phyloP scores from a whole-genome alignment of 2,113 vertebrate species.

The Excalfactoria chinensis region DNA sequence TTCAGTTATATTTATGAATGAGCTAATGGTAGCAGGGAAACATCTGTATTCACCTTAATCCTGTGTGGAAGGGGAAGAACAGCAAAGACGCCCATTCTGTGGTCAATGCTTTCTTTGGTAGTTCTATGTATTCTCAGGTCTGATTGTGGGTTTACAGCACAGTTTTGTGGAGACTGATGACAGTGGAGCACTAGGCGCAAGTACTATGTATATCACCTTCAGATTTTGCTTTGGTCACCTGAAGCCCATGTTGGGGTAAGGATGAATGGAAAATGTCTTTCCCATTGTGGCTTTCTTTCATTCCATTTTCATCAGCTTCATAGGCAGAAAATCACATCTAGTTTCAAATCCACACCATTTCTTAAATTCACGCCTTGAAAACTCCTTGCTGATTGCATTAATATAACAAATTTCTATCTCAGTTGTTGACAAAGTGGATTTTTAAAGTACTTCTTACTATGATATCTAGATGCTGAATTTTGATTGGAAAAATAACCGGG shows the following conservation, averaged over 20 bases:
- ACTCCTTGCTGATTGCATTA: not conserved
- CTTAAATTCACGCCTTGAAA: conserved; percentile 5
- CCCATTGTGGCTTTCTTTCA: not conserved
- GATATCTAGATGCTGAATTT: not conserved
- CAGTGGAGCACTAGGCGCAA: not conserved
- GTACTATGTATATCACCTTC: not conserved
- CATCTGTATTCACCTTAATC: not conserved
- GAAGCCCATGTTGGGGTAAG: not conserved
- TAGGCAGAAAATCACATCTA: not conserved
- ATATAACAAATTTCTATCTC: not conserved
- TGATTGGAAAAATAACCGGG: conserved; percentile 14
- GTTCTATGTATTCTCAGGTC: not conserved
- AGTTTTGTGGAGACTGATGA: not conserved
- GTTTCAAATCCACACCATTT: not conserved
- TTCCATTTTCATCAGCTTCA: not conserved
- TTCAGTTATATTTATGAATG: not conserved
- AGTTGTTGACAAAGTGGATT: not conserved
- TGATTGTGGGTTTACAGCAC: not conserved
- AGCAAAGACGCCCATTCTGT: not conserved
- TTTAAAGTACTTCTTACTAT: not conserved
- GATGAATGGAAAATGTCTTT: not conserved
- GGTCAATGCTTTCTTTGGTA: not conserved
- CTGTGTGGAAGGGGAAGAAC: not conserved
- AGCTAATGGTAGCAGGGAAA: not conserved
- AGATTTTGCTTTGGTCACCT: not conserved